Conservation (phyloP, 1,140 invertebrate genomes). For the Phortica variegata region DNA sequence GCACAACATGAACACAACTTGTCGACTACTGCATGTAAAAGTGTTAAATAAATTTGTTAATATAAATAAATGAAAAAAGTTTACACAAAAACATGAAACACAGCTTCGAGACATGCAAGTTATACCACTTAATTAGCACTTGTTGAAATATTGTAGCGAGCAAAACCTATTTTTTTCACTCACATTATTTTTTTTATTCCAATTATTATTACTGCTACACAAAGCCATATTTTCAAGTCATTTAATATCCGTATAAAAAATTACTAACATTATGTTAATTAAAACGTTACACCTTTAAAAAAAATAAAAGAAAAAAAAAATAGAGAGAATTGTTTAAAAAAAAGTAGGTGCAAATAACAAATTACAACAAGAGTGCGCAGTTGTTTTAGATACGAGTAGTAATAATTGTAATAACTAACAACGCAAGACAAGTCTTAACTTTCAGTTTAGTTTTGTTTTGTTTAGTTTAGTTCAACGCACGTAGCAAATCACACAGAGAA, state of each 20-base stretch:
- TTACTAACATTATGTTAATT: slow-evolving; percentile 45
- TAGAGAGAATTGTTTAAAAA: no score
- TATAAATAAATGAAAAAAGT: slow-evolving; percentile 6
- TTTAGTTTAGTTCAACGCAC: no score
- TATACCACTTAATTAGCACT: slow-evolving; percentile 44
- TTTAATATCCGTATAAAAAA: slow-evolving; percentile 30
- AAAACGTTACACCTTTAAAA: slow-evolving; percentile 45
- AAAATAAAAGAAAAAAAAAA: background rate
- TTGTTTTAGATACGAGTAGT: slow-evolving; percentile 8
- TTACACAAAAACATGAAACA: slow-evolving; percentile 5
- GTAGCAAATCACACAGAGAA: slow-evolving; percentile 9
- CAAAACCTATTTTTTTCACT: no score
- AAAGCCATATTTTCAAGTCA: slow-evolving; percentile 15
- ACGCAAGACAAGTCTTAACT: no score
- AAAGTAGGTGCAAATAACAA: slow-evolving; percentile 25
- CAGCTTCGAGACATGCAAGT: slow-evolving; percentile 13
- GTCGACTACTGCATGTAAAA: no score
- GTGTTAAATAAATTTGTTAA: no score
- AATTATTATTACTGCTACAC: no score
- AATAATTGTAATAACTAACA: slow-evolving; percentile 7
- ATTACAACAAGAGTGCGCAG: slow-evolving; percentile 12
- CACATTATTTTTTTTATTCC: no score
- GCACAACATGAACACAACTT: no score
- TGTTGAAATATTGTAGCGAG: slow-evolving; percentile 5
- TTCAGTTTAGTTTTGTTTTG: no score